Conservation (phyloP, 2,888 invertebrate genomes). For the Agrotis puta region DNA sequence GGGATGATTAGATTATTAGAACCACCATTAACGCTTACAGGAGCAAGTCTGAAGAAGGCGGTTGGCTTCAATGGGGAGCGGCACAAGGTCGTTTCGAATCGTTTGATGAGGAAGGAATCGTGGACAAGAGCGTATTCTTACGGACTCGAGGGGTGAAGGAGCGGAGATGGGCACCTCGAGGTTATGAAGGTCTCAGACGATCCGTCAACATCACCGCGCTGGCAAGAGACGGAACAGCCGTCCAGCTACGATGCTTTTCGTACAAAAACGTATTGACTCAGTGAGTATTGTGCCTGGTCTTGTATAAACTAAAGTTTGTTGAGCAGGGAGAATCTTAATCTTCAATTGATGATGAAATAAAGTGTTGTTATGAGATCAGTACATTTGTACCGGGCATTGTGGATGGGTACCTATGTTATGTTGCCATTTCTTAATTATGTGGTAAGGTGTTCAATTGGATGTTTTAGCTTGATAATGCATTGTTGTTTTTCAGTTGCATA, state of each 20-base stretch:
- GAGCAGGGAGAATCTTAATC: not conserved
- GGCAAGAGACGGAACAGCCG: slow-evolving; percentile 90
- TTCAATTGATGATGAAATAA: not conserved
- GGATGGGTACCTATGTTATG: no score
- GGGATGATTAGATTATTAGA: no score
- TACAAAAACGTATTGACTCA: slow-evolving; percentile 88
- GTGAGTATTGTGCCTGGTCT: slow-evolving; percentile 82
- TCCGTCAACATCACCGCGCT: slow-evolving; percentile 80
- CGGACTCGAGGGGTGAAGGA: slow-evolving; percentile 89
- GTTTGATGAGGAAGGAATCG: slow-evolving; percentile 80
- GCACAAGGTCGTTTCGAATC: slow-evolving; percentile 91
- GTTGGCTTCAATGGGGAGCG: slow-evolving; percentile 92
- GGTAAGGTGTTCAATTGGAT: no score
- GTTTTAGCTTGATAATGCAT: not conserved
- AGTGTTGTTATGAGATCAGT: not conserved
- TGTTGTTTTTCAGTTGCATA: slow-evolving; percentile 81
- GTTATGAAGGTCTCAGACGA: slow-evolving; percentile 74
- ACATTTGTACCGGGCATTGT: no score
- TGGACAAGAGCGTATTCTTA: slow-evolving; percentile 79
- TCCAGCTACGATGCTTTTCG: slow-evolving; percentile 89
- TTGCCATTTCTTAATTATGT: no score
- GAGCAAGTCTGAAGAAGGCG: slow-evolving; percentile 80
- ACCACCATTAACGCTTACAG: slow-evolving; percentile 66
- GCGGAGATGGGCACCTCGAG: slow-evolving; percentile 81
- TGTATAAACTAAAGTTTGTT: not conserved